phyloP scores from a whole-genome alignment of 2,797 vertebrate species.

The Tinamus major region DNA sequence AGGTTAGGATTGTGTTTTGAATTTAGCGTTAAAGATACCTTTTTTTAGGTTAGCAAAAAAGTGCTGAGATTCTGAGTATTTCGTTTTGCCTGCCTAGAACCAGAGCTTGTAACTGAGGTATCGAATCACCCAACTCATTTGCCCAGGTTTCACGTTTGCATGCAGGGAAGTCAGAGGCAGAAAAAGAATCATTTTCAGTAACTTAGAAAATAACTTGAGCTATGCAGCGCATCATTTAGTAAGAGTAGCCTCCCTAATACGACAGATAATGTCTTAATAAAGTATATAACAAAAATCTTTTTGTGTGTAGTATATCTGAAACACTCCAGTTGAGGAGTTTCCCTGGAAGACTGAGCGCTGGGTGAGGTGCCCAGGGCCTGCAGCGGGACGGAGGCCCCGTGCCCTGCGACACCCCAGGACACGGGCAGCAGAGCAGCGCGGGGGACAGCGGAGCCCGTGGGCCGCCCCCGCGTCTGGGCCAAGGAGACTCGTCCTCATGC shows the following conservation, averaged over 20 bases:
- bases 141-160: rapidly evolving
- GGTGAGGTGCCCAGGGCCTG: too few species aligned
- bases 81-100: not conserved
- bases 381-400: too few species aligned
- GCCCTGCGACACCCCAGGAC: too few species aligned
- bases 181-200: not conserved
- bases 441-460: not conserved
- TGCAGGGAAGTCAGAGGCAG: not conserved
- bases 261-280: not conserved
- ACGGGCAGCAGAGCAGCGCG: not conserved
- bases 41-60: not conserved
- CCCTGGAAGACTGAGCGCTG: not conserved
- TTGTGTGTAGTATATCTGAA: not conserved
- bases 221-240: not conserved
- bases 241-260: not conserved
- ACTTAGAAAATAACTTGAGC: not conserved
- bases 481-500: not conserved
- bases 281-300: not conserved
- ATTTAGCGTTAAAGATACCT: not conserved
- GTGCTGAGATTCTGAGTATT: not conserved
- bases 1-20: not conserved
- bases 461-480: not conserved
- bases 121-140: not conserved
- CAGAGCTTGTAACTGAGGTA: not conserved
- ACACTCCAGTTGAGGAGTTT: not conserved